A percentile compares a stretch with the other conserved stretches of the same genome.
phyloP scores from a whole-genome alignment of 2,113 vertebrate genomes.

The Dromaius novaehollandiae region DNA sequence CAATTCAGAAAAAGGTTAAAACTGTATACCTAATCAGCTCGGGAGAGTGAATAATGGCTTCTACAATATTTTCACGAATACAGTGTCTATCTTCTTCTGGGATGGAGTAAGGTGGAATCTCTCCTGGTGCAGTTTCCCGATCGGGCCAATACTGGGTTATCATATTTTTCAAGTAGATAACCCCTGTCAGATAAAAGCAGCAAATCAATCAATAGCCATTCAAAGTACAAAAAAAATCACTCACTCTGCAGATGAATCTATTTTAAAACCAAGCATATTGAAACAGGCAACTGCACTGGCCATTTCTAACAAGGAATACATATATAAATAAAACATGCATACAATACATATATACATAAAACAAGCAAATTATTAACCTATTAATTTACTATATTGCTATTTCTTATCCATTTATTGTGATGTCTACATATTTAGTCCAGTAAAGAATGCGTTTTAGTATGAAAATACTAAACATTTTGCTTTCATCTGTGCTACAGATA shows the following conservation, averaged over 20 bases:
- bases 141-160: conserved; percentile 98
- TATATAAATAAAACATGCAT: not conserved
- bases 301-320: not conserved
- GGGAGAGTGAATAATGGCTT: conserved; percentile 98
- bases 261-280: not conserved
- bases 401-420: not conserved
- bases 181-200: conserved; percentile 78
- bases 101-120: conserved; percentile 91
- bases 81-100: conserved; percentile 94
- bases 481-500: not conserved
- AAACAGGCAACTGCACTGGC: not conserved
- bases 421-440: not conserved
- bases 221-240: not conserved
- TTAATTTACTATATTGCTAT: not conserved
- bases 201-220: not conserved
- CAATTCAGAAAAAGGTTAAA: not conserved
- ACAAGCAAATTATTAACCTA: not conserved
- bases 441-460: not conserved
- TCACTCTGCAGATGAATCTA: not conserved
- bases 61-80: conserved; percentile 97
- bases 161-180: conserved; percentile 99
- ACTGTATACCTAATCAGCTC: conserved; percentile 92
- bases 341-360: not conserved
- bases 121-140: conserved; percentile 86
- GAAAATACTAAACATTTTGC: not conserved